These are phyloP conservation scores for Syngnathus floridae DNA, from an alignment of 2,113 vertebrate species.

Conservation along the genomic window DNA sequence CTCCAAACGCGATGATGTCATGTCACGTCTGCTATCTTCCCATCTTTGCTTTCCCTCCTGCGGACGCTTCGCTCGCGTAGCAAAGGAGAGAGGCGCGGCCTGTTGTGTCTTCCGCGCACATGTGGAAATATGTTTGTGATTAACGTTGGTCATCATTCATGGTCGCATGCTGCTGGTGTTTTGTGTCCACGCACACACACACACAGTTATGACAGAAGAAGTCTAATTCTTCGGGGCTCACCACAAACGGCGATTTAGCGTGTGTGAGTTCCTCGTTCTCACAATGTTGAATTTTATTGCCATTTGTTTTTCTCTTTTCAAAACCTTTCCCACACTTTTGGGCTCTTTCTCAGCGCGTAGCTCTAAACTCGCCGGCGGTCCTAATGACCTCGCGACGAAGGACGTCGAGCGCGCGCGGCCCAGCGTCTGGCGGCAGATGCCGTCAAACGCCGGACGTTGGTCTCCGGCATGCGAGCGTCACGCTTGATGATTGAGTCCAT, in stretches of 20 bases:
- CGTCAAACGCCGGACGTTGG: neutral
- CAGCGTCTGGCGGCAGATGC: neutral
- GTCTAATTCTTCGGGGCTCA: slow-evolving; percentile 47
- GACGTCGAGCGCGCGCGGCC: neutral
- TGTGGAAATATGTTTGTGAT: slow-evolving; percentile 8
- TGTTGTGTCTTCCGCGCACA: neutral
- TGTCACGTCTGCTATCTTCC: neutral
- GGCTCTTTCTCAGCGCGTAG: neutral
- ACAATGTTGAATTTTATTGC: neutral
- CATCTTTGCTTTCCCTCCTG: neutral
- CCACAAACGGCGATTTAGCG: slow-evolving; percentile 41
- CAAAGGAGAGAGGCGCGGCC: neutral
- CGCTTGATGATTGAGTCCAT: slow-evolving; percentile 4
- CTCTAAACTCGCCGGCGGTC: neutral
- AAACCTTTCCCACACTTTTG: slow-evolving; percentile 3
- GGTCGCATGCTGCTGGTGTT: slow-evolving; percentile 3
- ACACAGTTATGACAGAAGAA: slow-evolving; percentile 41
- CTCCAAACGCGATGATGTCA: neutral
- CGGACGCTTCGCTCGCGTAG: neutral
- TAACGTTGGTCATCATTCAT: slow-evolving; percentile 5
- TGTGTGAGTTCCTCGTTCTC: slow-evolving; percentile 14
- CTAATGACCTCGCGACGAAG: neutral
- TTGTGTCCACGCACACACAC: neutral
- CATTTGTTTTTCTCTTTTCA: slow-evolving; percentile 1
- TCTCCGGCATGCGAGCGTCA: neutral